Conservation (phyloP, 2,888 invertebrate genomes). For the Lasioglossum malachurum region DNA sequence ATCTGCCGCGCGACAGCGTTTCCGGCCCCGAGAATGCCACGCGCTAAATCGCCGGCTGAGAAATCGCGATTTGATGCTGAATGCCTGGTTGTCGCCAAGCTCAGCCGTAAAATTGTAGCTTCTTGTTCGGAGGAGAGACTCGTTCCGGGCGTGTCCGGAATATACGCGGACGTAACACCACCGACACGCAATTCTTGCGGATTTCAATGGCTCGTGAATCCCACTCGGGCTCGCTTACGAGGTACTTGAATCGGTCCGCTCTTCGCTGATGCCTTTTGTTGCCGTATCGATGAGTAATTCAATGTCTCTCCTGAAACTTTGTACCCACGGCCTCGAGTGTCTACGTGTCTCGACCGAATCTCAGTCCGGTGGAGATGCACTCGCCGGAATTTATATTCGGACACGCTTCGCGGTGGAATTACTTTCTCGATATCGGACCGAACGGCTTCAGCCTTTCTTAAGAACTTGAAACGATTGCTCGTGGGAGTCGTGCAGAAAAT, state of each 20-base stretch:
- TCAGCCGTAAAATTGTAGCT: conserved; percentile 26
- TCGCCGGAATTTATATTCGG: background rate
- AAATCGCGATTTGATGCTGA: conserved; percentile 64
- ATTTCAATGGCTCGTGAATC: conserved; percentile 15
- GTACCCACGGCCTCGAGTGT: background rate
- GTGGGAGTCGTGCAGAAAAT: background rate
- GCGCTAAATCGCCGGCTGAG: conserved; percentile 60
- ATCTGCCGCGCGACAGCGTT: conserved; percentile 66
- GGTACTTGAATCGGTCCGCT: conserved; percentile 9
- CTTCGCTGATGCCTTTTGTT: background rate
- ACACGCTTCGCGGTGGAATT: background rate
- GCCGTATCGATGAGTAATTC: conserved; percentile 15
- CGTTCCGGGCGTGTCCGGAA: conserved; percentile 19
- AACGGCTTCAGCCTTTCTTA: background rate
- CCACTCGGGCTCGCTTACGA: background rate
- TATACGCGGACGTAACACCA: conserved; percentile 24
- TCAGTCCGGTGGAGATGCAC: background rate
- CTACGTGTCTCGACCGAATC: background rate
- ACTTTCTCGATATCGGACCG: background rate
- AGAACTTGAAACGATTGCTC: background rate
- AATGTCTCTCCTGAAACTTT: background rate
- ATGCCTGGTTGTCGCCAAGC: conserved; percentile 41
- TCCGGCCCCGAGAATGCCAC: conserved; percentile 52
- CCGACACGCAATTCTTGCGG: conserved; percentile 16
- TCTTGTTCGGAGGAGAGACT: conserved; percentile 5